Evolutionary conservation across 2,888 invertebrate species (phyloP).

Genomic region (Clistopyga incitator): DNA sequence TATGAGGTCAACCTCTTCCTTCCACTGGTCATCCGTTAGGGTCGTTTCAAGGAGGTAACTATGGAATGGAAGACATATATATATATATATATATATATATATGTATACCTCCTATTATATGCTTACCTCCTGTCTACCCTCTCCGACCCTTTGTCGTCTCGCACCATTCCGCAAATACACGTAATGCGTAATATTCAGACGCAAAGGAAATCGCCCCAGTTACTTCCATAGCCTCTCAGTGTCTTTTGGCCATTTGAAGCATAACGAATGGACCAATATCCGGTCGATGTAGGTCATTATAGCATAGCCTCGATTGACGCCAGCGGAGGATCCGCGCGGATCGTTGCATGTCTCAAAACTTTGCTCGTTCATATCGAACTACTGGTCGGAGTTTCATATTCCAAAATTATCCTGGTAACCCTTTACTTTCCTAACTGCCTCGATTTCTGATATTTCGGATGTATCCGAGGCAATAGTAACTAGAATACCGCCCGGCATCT

Average conservation of each 20-base stretch:
- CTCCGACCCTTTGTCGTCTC: not conserved
- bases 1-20: conserved; percentile 13
- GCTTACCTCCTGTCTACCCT: conserved; percentile 1
- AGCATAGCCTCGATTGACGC: conserved; percentile 27
- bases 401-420: conserved; percentile 54
- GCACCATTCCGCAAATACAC: not conserved
- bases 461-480: conserved; percentile 4
- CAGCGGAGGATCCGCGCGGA: conserved; percentile 32
- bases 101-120: not conserved
- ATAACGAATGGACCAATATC: conserved; percentile 62
- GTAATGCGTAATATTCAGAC: conserved; percentile 14
- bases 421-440: conserved; percentile 3
- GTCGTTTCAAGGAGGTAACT: not conserved
- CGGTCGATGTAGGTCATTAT: conserved; percentile 35
- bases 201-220: not conserved
- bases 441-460: not conserved
- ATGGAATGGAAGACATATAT: too few relatives aligned
- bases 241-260: conserved; percentile 42
- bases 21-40: conserved; percentile 35
- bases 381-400: conserved; percentile 49
- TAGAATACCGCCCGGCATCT: conserved; percentile 38
- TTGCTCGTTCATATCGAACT: conserved; percentile 61
- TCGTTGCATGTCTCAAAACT: conserved; percentile 58
- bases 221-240: conserved; percentile 17
- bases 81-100: too few relatives aligned